Evolutionary conservation across 2,113 vertebrate species (phyloP), one percentile per base, ranked within the genome.

Genomic region (Engystomops pustulosus): DNA sequence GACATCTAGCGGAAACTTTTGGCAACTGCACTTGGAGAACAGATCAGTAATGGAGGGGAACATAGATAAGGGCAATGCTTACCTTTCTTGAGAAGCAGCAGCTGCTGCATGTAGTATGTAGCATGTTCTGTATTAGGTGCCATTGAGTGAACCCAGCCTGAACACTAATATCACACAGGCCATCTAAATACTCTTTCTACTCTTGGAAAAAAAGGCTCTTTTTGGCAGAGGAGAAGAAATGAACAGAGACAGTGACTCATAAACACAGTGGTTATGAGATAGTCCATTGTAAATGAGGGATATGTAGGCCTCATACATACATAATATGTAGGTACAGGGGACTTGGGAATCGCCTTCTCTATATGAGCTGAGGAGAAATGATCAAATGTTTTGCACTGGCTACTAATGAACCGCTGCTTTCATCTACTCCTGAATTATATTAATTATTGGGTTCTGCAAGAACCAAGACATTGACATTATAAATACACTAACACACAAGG

Each of bases 1-100:
- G 94, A 94, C 94, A 94, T 93, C 94, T 95, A 94, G 94, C 86
- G 94, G 94, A 88, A 90, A 90, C 85, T 41, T 72, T 67, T 87
- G 17, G 94, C 87, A 89, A 94, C 3, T 95, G 88, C 94, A 94
- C 34, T 74, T 32, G 69, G n/a, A 6, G 41, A 44, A 44, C 30
- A 30, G 30, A 65, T 65, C 6, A 65, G 27, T 6, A n/a, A 60
- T 20, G 27, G 41, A 79, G 8, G 55, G 32, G 60, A 65, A 11
- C 18, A 45, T 17, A 65, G 51, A 79, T 58, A 60, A 79, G 34
- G 11, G 25, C 23, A 45, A 23, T 7, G 41, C 44, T 72, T 74
- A 74, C 44, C 71, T 47, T 41, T 14, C 3, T 18, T 0, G n/a
- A 38, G 71, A 74, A 51, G 15, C 49, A 3, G 25, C 23, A 45